Percentiles rank a stretch among this genome's conserved stretches.
Conservation (phyloP, 2,113 vertebrate species). For the Acanthochromis polyacanthus region DNA sequence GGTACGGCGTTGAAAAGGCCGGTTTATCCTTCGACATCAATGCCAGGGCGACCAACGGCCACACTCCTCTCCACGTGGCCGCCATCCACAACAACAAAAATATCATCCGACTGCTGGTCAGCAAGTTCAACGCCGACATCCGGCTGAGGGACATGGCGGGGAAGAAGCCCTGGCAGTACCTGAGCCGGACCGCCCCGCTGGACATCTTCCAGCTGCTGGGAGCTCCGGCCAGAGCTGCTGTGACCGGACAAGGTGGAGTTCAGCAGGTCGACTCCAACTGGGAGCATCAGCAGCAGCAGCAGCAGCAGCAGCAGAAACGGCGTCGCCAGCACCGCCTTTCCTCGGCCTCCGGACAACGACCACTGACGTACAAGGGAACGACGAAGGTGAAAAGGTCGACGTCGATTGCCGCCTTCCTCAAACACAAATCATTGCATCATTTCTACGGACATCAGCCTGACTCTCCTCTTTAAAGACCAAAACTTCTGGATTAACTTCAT, state of each 20-base stretch:
- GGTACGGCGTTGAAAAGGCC: conserved; percentile 76
- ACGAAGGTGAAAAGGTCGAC: conserved; percentile 77
- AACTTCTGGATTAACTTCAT: background rate
- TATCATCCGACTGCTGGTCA: conserved; percentile 89
- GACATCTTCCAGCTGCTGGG: conserved; percentile 90
- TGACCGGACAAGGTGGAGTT: background rate
- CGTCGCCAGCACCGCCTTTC: conserved; percentile 42
- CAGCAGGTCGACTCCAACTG: background rate
- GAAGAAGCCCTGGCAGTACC: conserved; percentile 93
- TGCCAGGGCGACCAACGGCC: conserved; percentile 86
- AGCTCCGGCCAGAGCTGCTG: conserved; percentile 72
- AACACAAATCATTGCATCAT: conserved; percentile 73
- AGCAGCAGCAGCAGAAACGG: background rate
- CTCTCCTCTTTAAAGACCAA: background rate
- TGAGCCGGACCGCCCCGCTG: conserved; percentile 70
- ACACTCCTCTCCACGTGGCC: conserved; percentile 93
- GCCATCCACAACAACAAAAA: conserved; percentile 90
- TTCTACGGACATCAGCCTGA: conserved; percentile 45
- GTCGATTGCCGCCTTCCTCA: conserved; percentile 81
- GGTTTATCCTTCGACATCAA: conserved; percentile 88
- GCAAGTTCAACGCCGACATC: conserved; percentile 87
- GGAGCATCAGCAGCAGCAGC: conserved; percentile 11
- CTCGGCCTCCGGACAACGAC: conserved; percentile 14
- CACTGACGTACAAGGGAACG: background rate
- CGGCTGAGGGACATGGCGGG: conserved; percentile 89